Percentiles rank a stretch among this genome's conserved stretches.
These are phyloP conservation scores for Scelioninae gen. 2 DNA, from an alignment of 2,888 invertebrate species.

Conservation along the genomic window DNA sequence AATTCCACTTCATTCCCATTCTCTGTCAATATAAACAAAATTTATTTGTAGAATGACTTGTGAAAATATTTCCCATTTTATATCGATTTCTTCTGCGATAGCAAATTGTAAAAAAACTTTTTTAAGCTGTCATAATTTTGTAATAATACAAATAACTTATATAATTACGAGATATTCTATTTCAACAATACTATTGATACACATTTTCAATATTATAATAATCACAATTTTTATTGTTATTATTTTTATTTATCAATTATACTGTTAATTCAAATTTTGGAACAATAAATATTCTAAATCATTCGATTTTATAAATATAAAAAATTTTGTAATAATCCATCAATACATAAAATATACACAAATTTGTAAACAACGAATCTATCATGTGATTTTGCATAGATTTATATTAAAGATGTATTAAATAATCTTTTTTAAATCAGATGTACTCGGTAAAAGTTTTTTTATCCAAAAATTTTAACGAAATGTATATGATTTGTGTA, in stretches of 20 bases:
- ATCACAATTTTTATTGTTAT: no score
- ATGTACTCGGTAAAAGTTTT: conserved; percentile 3
- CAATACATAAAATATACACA: background rate
- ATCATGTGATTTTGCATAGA: no score
- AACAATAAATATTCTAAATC: no score
- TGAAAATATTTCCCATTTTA: conserved; percentile 1
- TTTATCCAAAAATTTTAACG: background rate
- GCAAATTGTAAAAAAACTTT: background rate
- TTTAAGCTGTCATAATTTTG: background rate
- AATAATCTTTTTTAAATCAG: conserved; percentile 2
- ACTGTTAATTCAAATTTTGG: no score
- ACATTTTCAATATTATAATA: conserved; percentile 1
- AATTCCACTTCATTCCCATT: background rate
- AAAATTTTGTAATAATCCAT: no score
- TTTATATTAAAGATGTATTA: no score
- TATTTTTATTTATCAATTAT: no score
- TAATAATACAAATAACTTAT: background rate
- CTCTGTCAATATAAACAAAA: background rate
- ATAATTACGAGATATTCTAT: background rate
- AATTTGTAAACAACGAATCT: conserved; percentile 9
- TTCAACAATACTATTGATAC: background rate
- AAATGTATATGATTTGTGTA: conserved; percentile 4
- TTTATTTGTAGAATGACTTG: background rate
- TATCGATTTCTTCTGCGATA: background rate
- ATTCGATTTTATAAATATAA: no score